Base-by-base conservation (phyloP, 2,113 vertebrate species). In the Colius striatus region DNA sequence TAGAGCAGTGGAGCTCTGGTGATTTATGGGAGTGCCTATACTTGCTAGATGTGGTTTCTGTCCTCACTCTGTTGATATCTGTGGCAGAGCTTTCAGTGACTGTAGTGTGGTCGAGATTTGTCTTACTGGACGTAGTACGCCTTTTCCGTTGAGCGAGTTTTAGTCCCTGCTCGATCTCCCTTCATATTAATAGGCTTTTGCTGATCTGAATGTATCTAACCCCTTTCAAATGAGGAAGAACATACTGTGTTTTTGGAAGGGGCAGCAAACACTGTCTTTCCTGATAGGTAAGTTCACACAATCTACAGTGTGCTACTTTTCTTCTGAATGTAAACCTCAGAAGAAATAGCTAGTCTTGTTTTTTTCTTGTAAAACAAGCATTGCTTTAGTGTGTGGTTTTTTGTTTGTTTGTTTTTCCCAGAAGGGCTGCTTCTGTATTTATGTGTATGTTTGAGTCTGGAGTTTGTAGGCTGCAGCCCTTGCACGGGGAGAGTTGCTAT, bases 1-100 rank as follows among this genome's bases (percentile, higher is more conserved):
- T 75, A 89, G 80, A 87, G 90, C 92, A 51, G 61, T 32, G 57
- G 47, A 89, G 73, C 86, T 66, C 0, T 70, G 17, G 72, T 92
- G 94, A 92, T 96, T 95, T 96, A 93, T 89, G 73, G 61, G 38
- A 86, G 86, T 65, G 88, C 45, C 90, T 86, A 0, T 70, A 54
- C 54, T 54, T 51, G 68, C 68, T 93, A 4, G 25, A 45, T 93
- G 65, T 41, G 70, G n/a, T 67, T 90, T 86, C 92, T 78, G 43
- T 94, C 86, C 86, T 92, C 70, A 43, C 66, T 10, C 76, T 38
- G 57, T 45, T 90, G 90, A 90, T 76, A 66, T 71, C 54, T 61
- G 68, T 93, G 77, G 70, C 70, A 75, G 76, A 72, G 65, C 70
- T 89, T 90, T 89, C 91, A 25, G 23, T 61, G 76, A 65, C 36